Percentiles rank a stretch among this genome's conserved stretches.
phyloP scores from a whole-genome alignment of 1,140 invertebrate genomes.

The Schlechtendalia chinensis region DNA sequence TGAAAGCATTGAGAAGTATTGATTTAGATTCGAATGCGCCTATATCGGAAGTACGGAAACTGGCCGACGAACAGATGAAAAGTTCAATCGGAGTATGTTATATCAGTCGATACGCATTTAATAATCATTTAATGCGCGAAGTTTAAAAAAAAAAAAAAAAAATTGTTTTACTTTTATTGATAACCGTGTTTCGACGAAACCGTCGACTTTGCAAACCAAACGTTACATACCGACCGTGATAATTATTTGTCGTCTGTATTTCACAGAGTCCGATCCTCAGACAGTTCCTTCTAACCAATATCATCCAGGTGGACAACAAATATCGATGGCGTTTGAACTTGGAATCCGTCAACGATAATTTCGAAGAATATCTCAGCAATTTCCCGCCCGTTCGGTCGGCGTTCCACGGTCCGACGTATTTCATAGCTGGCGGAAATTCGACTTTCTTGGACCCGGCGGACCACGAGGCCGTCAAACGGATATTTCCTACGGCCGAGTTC shows the following conservation, averaged over 20 bases:
- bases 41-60: slow-evolving; percentile 67
- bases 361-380: slow-evolving; percentile 61
- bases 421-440: slow-evolving; percentile 78
- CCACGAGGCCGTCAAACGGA: slow-evolving; percentile 65
- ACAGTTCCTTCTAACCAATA: slow-evolving; percentile 77
- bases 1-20: too few relatives aligned
- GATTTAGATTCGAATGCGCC: slow-evolving; percentile 52
- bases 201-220: too few relatives aligned
- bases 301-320: slow-evolving; percentile 65
- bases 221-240: too few relatives aligned
- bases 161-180: neutral
- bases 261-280: slow-evolving; percentile 58
- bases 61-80: slow-evolving; percentile 61
- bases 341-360: slow-evolving; percentile 65
- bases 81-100: slow-evolving; percentile 54
- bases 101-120: too few relatives aligned
- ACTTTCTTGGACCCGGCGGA: slow-evolving; percentile 72
- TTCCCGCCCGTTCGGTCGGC: slow-evolving; percentile 63
- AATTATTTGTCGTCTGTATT: neutral
- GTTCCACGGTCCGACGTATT: slow-evolving; percentile 72
- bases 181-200: too few relatives aligned
- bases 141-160: neutral
- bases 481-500: slow-evolving; percentile 77
- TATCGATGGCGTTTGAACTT: slow-evolving; percentile 75
- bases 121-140: too few relatives aligned